phyloP scores from a whole-genome alignment of 2,797 vertebrate species.

The Tokudaia tokunoshimensis region DNA sequence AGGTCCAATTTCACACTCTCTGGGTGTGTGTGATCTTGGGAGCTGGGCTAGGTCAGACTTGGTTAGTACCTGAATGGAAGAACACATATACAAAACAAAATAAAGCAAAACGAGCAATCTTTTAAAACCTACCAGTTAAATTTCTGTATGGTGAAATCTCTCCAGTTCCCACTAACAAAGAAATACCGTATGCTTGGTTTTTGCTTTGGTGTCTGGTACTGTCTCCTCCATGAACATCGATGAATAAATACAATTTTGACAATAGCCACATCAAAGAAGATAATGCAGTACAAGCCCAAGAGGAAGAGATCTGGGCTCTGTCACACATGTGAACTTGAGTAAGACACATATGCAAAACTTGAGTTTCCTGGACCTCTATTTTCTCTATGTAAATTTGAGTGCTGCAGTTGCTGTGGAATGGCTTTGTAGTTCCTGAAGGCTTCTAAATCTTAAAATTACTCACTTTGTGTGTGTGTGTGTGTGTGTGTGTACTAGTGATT shows the following conservation, averaged over 20 bases:
- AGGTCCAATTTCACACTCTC: slow-evolving; percentile 11
- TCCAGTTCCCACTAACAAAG: slow-evolving; percentile 28
- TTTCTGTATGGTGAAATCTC: background rate
- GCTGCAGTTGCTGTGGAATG: background rate
- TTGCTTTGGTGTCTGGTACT: slow-evolving; percentile 23
- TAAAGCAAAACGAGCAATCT: background rate
- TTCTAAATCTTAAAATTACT: background rate
- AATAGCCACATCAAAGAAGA: background rate
- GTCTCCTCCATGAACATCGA: slow-evolving; percentile 36
- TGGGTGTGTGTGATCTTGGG: background rate
- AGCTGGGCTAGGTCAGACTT: background rate
- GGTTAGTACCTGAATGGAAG: background rate
- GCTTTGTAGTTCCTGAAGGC: background rate
- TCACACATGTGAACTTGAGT: background rate
- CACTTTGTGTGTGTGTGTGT: background rate
- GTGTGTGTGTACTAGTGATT: background rate
- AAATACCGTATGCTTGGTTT: background rate
- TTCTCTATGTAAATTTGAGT: background rate
- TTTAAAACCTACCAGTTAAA: background rate
- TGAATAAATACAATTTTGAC: slow-evolving; percentile 34
- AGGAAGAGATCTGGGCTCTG: background rate
- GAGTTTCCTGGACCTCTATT: background rate
- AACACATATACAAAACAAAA: background rate
- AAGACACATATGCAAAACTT: background rate
- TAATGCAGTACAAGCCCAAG: fast-evolving